Conservation (phyloP, 2,888 invertebrate genomes). For the Anticlea derivata region DNA sequence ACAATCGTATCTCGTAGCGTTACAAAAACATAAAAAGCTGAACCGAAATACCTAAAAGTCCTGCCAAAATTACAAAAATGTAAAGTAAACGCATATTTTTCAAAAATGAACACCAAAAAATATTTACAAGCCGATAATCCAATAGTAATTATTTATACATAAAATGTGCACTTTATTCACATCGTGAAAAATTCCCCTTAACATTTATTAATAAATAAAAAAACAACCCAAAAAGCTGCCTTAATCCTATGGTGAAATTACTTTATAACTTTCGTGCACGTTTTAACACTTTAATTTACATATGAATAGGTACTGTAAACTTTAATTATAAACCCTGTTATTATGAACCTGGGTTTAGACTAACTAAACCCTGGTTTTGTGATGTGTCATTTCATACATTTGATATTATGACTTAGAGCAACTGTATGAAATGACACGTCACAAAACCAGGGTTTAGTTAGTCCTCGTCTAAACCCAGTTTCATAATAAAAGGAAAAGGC, state of each 20-base stretch:
- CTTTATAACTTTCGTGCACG: conserved; percentile 58
- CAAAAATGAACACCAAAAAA: conserved; percentile 40
- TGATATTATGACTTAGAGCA: too few species aligned
- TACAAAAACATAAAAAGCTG: conserved; percentile 41
- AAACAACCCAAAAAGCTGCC: conserved; percentile 48
- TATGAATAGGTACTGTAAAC: conserved; percentile 19
- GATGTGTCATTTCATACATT: too few species aligned
- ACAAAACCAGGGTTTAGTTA: too few species aligned
- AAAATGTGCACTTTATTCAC: conserved; percentile 75
- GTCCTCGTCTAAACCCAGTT: too few species aligned
- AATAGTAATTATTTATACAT: conserved; percentile 66
- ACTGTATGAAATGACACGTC: too few species aligned
- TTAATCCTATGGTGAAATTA: conserved; percentile 64
- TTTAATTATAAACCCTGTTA: too few species aligned
- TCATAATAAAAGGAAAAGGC: too few species aligned
- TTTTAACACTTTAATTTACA: conserved; percentile 45
- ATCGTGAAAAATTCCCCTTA: conserved; percentile 59
- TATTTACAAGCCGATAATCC: conserved; percentile 64
- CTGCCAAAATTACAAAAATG: conserved; percentile 43
- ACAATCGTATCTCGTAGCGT: conserved; percentile 77
- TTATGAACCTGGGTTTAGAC: too few species aligned
- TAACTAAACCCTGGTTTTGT: too few species aligned
- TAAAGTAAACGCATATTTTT: conserved; percentile 32
- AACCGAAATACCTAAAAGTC: conserved; percentile 25
- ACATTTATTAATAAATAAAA: conserved; percentile 48